Conservation (phyloP, 2,797 vertebrate genomes). For the Martes flavigula region DNA sequence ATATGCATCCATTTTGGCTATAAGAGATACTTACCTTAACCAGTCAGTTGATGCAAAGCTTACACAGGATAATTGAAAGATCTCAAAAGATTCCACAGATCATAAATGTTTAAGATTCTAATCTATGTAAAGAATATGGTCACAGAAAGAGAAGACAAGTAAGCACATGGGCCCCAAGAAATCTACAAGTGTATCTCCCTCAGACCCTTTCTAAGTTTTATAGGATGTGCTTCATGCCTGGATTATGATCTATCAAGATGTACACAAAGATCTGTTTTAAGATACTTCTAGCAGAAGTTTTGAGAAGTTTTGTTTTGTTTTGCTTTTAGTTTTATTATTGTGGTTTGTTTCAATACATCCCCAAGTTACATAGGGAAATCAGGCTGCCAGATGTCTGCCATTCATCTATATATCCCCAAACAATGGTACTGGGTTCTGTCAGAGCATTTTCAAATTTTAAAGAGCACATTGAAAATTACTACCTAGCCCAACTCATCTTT, state of each 20-base stretch:
- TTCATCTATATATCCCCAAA: not conserved
- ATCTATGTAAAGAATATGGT: not conserved
- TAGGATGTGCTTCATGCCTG: not conserved
- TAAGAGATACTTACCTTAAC: not conserved
- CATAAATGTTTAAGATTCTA: not conserved
- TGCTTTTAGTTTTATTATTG: not conserved
- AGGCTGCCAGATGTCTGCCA: not conserved
- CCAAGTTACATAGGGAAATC: not conserved
- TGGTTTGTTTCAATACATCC: not conserved
- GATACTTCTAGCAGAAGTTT: not conserved
- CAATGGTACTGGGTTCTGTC: not conserved
- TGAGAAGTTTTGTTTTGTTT: not conserved
- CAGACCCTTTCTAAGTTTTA: not conserved
- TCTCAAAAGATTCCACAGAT: not conserved
- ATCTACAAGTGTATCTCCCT: accelerated
- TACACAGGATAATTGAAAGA: not conserved
- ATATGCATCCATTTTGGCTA: not conserved
- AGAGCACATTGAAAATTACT: not conserved
- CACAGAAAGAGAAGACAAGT: not conserved
- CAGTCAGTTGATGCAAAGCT: not conserved
- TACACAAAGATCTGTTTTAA: not conserved
- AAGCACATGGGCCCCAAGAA: not conserved
- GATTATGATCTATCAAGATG: not conserved
- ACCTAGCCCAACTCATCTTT: not conserved
- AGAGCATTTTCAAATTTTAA: not conserved